Percentiles rank a stretch among this genome's conserved stretches.
These are phyloP conservation scores for Cyanocitta stelleri DNA, from an alignment of 2,113 vertebrate species.

Conservation along the genomic window DNA sequence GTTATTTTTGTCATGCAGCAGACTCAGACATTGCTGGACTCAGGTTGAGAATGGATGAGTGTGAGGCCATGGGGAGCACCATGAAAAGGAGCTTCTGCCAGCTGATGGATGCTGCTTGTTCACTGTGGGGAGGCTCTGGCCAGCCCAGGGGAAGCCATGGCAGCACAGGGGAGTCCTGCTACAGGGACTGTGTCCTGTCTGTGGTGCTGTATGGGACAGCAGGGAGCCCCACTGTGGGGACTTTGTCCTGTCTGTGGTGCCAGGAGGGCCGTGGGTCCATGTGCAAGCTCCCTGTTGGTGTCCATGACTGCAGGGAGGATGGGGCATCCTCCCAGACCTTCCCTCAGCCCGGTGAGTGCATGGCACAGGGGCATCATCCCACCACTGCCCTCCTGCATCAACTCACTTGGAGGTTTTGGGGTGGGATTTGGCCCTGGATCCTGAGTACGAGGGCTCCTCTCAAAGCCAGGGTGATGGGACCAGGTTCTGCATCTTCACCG, in stretches of 20 bases:
- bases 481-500: background rate
- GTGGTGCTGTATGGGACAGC: background rate
- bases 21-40: background rate
- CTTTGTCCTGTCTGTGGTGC: background rate
- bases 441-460: accelerated
- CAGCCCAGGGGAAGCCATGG: accelerated
- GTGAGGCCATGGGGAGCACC: accelerated
- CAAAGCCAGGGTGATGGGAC: no score
- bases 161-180: background rate
- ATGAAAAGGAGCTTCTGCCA: background rate
- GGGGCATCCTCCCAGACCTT: no score
- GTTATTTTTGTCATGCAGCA: background rate
- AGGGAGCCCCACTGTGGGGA: background rate
- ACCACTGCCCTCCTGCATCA: background rate
- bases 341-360: background rate
- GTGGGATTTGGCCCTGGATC: background rate
- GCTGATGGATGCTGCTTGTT: background rate
- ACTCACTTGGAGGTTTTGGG: no score
- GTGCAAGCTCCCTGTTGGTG: background rate
- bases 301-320: background rate
- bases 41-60: accelerated
- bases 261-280: background rate
- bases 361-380: background rate
- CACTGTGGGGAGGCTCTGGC: background rate
- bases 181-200: no score